These are phyloP conservation scores for Blennius ocellaris DNA, from an alignment of 2,113 vertebrate genomes.

Conservation along the genomic window DNA sequence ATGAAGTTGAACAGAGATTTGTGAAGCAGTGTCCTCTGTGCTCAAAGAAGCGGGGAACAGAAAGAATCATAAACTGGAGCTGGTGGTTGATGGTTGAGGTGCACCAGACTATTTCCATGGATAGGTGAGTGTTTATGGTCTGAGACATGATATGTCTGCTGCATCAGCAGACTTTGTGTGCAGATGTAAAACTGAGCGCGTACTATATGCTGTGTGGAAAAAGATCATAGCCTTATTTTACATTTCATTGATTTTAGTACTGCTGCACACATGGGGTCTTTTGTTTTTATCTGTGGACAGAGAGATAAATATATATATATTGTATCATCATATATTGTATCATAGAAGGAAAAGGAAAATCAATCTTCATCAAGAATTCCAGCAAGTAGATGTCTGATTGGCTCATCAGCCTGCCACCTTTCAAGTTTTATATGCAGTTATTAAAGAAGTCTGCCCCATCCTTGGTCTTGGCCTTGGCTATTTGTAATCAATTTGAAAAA, in stretches of 20 bases:
- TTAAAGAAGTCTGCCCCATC: conserved; percentile 41
- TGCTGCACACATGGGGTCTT: conserved; percentile 19
- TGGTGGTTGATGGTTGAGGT: conserved; percentile 37
- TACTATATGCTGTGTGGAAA: conserved; percentile 24
- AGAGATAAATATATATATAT: conserved; percentile 37
- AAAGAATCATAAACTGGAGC: conserved; percentile 55
- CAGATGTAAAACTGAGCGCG: conserved; percentile 49
- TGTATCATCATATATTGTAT: conserved; percentile 16
- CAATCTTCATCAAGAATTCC: conserved; percentile 18
- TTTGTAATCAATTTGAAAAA: conserved; percentile 51
- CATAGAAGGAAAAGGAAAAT: conserved; percentile 23
- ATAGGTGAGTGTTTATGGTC: conserved; percentile 60
- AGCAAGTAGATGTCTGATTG: conserved; percentile 15
- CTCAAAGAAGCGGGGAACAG: conserved; percentile 55
- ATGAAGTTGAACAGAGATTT: conserved; percentile 42
- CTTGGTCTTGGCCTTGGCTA: conserved; percentile 39
- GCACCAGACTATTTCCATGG: conserved; percentile 37
- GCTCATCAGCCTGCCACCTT: conserved; percentile 43
- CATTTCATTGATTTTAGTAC: conserved; percentile 52
- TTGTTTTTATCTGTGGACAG: conserved; percentile 35
- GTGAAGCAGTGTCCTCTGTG: conserved; percentile 59
- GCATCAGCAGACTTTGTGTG: conserved; percentile 44
- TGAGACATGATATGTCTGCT: conserved; percentile 59
- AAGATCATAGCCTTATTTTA: conserved; percentile 45
- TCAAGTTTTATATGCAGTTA: conserved; percentile 55